Evolutionary conservation across 2,888 invertebrate species (phyloP), one percentile per base, ranked within the genome.

Genomic region (Alviniconcha strummeri): DNA sequence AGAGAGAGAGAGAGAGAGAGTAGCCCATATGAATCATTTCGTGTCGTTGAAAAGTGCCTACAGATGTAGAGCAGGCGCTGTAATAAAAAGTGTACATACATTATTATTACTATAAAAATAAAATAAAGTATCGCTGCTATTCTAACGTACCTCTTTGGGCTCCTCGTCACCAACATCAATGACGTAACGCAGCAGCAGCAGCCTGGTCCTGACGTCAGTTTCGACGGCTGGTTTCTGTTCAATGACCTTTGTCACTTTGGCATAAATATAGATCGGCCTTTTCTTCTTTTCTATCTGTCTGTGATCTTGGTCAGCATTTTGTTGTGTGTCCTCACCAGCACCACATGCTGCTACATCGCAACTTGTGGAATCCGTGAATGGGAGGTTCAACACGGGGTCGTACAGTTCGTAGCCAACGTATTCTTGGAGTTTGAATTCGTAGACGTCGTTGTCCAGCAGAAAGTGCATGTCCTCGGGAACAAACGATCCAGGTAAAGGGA

Each of bases 121-220:
- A n/a, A n/a, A n/a, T 60, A 8, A 13, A 60, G 13, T n/a, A n/a
- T 60, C 13, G 4, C 4, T 0, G 8, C 60, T 60, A 1, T 11
- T 60, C 4, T 60, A 1, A 19, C 54, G 15, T 11, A 71, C 83
- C 52, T 78, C 77, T 77, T 78, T 83, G 7, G n/a, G 8, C 15
- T 78, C 57, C 9, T 71, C 83, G 11, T 78, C 83, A 17, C 83
- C 83, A 36, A 83, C 52, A 52, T 83, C 56, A 19, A 83, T 79
- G 54, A 36, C 54, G 36, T 83, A 83, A 1, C 71, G 79, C 57
- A 55, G 7, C 60, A 52, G 60, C 79, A 83, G 72, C 72, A 79
- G 72, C 17, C 55, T 56, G 19, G 79, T 83, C 36, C 55, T 71
- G 6, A 2, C 9, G 54, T 77, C 77, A 5, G 5, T 15, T 5